These are phyloP conservation scores for Battus philenor DNA, from an alignment of 1,140 invertebrate genomes.

Conservation along the genomic window DNA sequence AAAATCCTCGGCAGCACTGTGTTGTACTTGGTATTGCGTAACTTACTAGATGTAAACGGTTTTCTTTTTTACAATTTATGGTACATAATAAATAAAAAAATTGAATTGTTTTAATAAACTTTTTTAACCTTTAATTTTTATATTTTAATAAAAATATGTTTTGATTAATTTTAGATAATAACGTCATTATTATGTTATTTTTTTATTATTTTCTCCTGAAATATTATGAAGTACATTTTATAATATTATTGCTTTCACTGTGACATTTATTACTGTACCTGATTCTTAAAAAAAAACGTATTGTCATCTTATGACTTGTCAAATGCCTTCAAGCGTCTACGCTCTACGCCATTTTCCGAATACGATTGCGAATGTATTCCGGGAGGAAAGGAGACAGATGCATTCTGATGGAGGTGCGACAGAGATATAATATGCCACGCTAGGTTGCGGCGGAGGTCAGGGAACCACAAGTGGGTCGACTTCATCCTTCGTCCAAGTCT, in stretches of 20 bases:
- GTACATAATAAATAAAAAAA: no score
- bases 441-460: slow-evolving; percentile 67
- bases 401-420: slow-evolving; percentile 19
- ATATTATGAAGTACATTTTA: no score
- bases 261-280: slow-evolving; percentile 8
- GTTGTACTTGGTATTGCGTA: no score
- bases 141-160: no score
- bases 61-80: no score
- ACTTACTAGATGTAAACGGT: no score
- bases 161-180: no score
- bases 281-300: neutral
- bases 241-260: slow-evolving; percentile 7
- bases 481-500: slow-evolving; percentile 64
- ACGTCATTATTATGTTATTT: no score
- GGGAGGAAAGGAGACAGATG: slow-evolving; percentile 47
- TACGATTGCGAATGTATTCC: slow-evolving; percentile 69
- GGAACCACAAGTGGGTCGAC: slow-evolving; percentile 72
- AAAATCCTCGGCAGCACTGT: no score
- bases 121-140: no score
- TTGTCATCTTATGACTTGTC: slow-evolving; percentile 24
- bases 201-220: no score
- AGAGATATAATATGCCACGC: slow-evolving; percentile 42
- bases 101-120: no score
- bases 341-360: slow-evolving; percentile 58
- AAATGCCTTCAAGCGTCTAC: slow-evolving; percentile 37